Evolutionary conservation across 2,797 vertebrate genomes (phyloP).

Genomic region (Semotilus atromaculatus): DNA sequence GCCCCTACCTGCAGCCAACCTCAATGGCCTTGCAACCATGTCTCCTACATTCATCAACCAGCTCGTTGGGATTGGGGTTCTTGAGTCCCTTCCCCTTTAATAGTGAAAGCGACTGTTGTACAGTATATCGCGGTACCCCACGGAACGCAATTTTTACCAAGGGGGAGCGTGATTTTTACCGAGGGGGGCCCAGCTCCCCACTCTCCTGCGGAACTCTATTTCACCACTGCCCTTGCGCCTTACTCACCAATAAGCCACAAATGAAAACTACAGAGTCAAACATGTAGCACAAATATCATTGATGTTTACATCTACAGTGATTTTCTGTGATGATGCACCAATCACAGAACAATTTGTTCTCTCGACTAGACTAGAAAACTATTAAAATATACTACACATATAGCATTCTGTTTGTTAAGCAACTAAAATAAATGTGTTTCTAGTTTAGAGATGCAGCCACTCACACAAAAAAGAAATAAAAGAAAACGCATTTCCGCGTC

Average conservation of each 20-base stretch:
- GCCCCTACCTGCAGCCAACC: background rate
- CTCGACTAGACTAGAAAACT: background rate
- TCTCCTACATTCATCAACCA: background rate
- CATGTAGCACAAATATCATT: background rate
- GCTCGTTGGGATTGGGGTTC: background rate
- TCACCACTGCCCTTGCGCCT: no score
- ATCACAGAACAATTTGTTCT: background rate
- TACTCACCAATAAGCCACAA: background rate
- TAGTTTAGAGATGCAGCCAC: background rate
- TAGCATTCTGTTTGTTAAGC: background rate
- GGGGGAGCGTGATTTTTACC: no score
- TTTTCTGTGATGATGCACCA: background rate
- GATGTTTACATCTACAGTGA: background rate
- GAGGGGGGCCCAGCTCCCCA: no score
- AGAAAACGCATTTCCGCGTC: background rate
- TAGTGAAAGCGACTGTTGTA: no score
- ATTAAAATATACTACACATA: background rate
- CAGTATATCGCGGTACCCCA: no score
- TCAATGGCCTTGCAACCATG: background rate
- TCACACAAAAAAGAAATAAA: background rate
- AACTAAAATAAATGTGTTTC: background rate
- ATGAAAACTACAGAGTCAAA: background rate
- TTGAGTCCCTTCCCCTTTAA: no score
- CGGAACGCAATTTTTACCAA: no score
- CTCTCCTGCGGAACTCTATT: no score